Conservation (phyloP, 2,797 vertebrate genomes). For the Spizella passerina region DNA sequence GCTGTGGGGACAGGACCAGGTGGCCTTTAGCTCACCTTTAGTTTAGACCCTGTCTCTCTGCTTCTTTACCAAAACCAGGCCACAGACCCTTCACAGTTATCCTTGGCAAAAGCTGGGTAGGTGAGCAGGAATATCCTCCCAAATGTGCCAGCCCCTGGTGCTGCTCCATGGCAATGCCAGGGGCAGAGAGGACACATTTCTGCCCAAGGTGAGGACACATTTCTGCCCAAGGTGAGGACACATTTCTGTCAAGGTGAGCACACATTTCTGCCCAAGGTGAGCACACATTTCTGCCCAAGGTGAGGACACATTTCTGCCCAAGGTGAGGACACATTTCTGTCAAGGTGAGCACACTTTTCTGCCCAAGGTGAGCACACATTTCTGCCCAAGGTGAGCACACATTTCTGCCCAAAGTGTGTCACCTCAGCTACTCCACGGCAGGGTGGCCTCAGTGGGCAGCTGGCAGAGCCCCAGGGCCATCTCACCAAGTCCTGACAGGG, state of each 20-base stretch:
- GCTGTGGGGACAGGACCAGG: rapidly evolving
- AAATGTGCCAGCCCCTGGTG: not conserved
- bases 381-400: not conserved
- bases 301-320: not conserved
- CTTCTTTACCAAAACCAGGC: rapidly evolving
- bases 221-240: not conserved
- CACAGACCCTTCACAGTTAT: rapidly evolving
- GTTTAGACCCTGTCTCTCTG: not conserved
- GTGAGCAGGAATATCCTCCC: not conserved
- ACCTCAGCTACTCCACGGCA: not conserved
- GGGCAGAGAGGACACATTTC: not conserved
- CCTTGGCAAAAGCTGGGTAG: not conserved
- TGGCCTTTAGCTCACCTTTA: not conserved
- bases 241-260: not conserved
- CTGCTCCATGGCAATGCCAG: not conserved
- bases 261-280: not conserved
- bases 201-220: not conserved
- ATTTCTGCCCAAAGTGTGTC: not conserved
- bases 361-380: not conserved
- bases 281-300: not conserved
- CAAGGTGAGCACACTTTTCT: too few relatives aligned
- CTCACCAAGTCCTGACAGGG: not conserved
- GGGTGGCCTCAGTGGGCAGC: not conserved
- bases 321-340: not conserved
- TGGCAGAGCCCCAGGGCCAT: not conserved